Base-by-base conservation (phyloP, 2,888 invertebrate species). In the Brachyptera risi region DNA sequence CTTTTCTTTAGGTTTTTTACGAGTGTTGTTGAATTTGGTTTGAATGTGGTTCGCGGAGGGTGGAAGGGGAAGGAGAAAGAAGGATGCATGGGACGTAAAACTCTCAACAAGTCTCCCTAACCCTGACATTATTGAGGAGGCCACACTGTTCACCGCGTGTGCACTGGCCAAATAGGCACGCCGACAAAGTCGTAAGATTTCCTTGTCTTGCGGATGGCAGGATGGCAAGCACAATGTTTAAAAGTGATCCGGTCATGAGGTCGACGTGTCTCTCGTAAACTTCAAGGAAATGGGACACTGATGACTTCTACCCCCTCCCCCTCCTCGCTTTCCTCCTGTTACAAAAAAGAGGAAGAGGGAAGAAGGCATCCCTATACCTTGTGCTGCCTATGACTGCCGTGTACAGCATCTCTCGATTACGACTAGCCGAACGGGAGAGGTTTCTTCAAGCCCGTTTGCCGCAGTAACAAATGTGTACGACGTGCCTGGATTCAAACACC, bases 271-370 rank as follows among this genome's bases (percentile, higher is more conserved):
- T 27, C 59, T 59, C 59, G 40, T 59, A 59, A 59, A 59, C 51
- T 51, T 37, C 26, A 49, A 51, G 51, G 59, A 51, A 59, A 59
- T 59, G 59, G 59, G 51, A 54, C 59, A 40, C 59, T 59, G 59
- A 59, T 59, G 59, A 59, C 51, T 40, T 59, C 42, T 59, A n/a
- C n/a, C n/a, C n/a, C n/a, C n/a, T n/a, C 42, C 31, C 7, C 54
- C 54, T 31, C 19, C 54, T 37, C 54, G 37, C 35, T 54, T 54
- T 31, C 35, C 35, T 37, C 35, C 37, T 37, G 37, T 51, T 54
- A 37, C 15, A 31, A 11, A 31, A n/a, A 7, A 11, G 31, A 31
- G 31, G 31, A 31, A 31, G 11, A 31, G 31, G 31, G 31, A 11
- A 31, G 11, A 11, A 31, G 7, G 31, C 7, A 31, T n/a, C n/a